Evolutionary conservation across 2,113 vertebrate species (phyloP).

Genomic region (Microcebus murinus): DNA sequence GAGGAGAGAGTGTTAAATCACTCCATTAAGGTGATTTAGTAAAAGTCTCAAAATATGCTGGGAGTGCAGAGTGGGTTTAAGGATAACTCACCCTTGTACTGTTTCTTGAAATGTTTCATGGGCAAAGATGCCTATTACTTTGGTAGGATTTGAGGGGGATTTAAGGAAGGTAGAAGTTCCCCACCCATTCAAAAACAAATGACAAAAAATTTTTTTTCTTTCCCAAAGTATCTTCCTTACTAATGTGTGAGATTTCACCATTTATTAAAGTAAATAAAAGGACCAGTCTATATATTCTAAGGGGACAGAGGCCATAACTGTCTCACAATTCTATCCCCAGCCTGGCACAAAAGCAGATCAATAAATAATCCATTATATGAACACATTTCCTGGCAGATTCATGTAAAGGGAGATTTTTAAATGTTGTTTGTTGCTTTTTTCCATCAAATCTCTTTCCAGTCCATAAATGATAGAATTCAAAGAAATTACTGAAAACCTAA

Average conservation of each 20-base stretch:
- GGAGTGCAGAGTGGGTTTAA: neutral
- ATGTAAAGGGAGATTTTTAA: neutral
- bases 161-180: neutral
- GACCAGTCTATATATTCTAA: neutral
- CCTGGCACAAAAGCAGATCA: neutral
- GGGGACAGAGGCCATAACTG: neutral
- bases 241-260: neutral
- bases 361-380: neutral
- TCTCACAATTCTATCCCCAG: neutral
- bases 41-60: neutral
- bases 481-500: constrained; percentile 25
- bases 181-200: neutral
- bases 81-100: neutral
- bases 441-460: constrained; percentile 3
- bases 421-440: neutral
- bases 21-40: neutral
- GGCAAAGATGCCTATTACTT: neutral
- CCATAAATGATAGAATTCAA: constrained; percentile 7
- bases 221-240: constrained; percentile 20
- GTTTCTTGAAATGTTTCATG: neutral
- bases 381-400: neutral
- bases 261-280: constrained; percentile 16
- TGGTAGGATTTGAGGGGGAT: neutral
- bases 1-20: neutral
- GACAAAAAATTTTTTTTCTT: neutral